Evolutionary conservation across 2,888 invertebrate species (phyloP), one percentile per base, ranked within the genome.

Genomic region (Panzeria rudis): DNA sequence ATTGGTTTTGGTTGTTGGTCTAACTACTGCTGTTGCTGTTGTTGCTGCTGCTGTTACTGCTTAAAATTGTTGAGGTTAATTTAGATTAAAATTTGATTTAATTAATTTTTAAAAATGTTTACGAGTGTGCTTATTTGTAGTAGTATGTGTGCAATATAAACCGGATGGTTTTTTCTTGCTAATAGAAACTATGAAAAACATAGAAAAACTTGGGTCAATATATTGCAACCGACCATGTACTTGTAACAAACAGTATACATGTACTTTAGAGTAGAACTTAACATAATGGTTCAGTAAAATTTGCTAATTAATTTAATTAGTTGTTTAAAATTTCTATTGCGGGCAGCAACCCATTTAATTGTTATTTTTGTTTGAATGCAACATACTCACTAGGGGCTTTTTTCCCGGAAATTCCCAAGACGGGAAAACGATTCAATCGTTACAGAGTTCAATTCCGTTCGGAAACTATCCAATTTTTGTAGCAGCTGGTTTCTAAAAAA

Each of bases 1-100:
- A 68, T 59, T 73, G 62, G 61, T 25, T 50, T 54, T 56, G 38
- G 38, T 47, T 47, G 59, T n/a, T 64, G 44, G 38, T 41, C 47
- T 20, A n/a, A 29, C 72, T 62, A 47, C 38, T 81, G 29, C 32
- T 64, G 54, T 11, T 71, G 50, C n/a, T 38, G 50, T 7, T 44
- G 20, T 20, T 56, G 25, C 11, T 71, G 32, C 47, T 47, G 29
- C 32, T 44, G 44, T 62, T 62, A 71, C 64, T 79, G 71, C 52
- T 69, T 61, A 61, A 69, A 62, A 20, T 81, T 72, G 84, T 54
- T 73, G 69, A 62, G 77, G 84, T 84, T 77, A 81, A 84, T 77
- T 80, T 68, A 76, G 76, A 80, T 77, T 84, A 73, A 79, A 77
- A 73, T 81, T 81, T 81, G 72, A 81, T 84, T 84, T 84, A 81